phyloP scores from a whole-genome alignment of 2,888 invertebrate genomes.

The Andrena bicolor region DNA sequence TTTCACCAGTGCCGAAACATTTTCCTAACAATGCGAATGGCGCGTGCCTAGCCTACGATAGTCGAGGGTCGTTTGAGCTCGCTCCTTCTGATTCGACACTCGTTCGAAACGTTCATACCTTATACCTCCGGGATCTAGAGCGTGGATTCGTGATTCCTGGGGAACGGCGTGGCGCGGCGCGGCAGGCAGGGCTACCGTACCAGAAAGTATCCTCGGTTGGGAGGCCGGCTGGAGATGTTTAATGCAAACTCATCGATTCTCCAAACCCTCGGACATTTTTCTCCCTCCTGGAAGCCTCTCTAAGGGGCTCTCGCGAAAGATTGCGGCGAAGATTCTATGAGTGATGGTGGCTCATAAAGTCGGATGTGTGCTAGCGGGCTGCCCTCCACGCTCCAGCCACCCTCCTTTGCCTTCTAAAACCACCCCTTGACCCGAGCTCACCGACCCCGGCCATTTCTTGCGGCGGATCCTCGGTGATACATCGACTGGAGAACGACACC shows the following conservation, averaged over 20 bases:
- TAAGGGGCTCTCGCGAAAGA: constrained; percentile 73
- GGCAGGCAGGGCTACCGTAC: constrained; percentile 31
- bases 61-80: constrained; percentile 24
- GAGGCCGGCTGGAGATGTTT: constrained; percentile 73
- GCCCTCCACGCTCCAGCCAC: constrained; percentile 22
- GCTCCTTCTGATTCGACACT: constrained; percentile 52
- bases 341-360: constrained; percentile 78
- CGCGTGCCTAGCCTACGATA: constrained; percentile 54
- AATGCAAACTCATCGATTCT: constrained; percentile 83
- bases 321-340: constrained; percentile 81
- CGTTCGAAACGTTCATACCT: constrained; percentile 45
- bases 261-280: constrained; percentile 77
- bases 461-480: constrained; percentile 65
- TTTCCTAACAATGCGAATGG: constrained; percentile 63
- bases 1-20: constrained; percentile 55
- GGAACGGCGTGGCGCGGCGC: constrained; percentile 18
- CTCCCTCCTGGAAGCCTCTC: constrained; percentile 68
- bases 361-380: constrained; percentile 63
- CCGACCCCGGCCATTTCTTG: constrained; percentile 55
- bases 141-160: constrained; percentile 51
- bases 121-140: constrained; percentile 40
- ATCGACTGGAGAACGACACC: constrained; percentile 59
- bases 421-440: constrained; percentile 58
- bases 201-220: constrained; percentile 30
- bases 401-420: constrained; percentile 44